Percentiles rank a stretch among this genome's conserved stretches.
Conservation (phyloP, 2,888 invertebrate species). For the Neuroscelio doddi region DNA sequence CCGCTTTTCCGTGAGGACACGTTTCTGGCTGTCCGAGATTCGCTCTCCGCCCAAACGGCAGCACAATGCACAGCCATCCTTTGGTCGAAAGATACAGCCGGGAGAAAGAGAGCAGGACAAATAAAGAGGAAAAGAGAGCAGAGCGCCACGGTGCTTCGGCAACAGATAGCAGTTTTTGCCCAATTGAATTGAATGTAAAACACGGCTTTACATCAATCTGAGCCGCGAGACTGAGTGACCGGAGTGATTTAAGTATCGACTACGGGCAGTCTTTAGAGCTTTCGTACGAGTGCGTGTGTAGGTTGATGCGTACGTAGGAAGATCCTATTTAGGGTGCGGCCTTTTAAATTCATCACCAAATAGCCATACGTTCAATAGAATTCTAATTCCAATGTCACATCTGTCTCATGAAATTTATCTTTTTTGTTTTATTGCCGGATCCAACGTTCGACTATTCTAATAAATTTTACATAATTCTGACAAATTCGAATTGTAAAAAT, state of each 20-base stretch:
- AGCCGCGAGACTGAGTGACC: slow-evolving; percentile 70
- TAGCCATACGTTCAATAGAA: too few relatives aligned
- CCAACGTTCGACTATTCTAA: too few relatives aligned
- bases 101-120: not conserved
- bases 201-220: slow-evolving; percentile 72
- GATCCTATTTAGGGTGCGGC: too few relatives aligned
- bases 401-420: too few relatives aligned
- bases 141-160: slow-evolving; percentile 8
- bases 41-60: slow-evolving; percentile 18
- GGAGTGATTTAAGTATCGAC: slow-evolving; percentile 68
- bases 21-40: slow-evolving; percentile 15
- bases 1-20: slow-evolving; percentile 34
- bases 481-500: too few relatives aligned
- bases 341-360: too few relatives aligned
- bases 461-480: too few relatives aligned
- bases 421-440: too few relatives aligned
- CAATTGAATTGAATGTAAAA: slow-evolving; percentile 73
- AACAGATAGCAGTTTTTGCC: slow-evolving; percentile 64
- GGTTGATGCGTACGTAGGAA: too few relatives aligned
- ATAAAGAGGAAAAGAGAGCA: not conserved
- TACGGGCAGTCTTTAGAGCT: slow-evolving; percentile 59
- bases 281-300: too few relatives aligned
- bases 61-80: slow-evolving; percentile 21
- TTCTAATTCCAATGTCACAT: too few relatives aligned
- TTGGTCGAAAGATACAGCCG: not conserved